phyloP scores from a whole-genome alignment of 2,113 vertebrate species.

The Ptilonorhynchus violaceus region DNA sequence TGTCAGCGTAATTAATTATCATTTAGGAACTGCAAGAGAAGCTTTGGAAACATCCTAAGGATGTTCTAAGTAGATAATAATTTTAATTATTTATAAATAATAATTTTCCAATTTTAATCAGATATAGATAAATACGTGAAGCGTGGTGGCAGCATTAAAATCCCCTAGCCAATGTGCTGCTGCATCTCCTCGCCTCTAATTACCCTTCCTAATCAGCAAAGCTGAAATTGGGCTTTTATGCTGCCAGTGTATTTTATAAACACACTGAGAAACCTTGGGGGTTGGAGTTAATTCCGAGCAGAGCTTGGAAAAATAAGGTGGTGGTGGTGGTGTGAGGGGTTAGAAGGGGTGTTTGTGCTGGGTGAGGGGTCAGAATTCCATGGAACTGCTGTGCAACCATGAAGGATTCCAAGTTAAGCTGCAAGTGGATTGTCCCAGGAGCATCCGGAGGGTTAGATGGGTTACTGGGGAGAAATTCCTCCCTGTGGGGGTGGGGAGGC shows the following conservation, averaged over 20 bases:
- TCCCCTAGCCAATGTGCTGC: accelerated
- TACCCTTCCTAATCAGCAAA: background rate
- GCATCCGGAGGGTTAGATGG: accelerated
- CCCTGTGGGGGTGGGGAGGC: background rate
- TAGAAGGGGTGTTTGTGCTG: background rate
- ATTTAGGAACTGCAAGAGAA: accelerated
- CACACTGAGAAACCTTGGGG: background rate
- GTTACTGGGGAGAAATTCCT: background rate
- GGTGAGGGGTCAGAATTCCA: accelerated
- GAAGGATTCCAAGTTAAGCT: background rate
- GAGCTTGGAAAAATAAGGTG: accelerated
- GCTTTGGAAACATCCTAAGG: background rate
- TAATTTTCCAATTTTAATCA: background rate
- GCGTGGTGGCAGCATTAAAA: accelerated
- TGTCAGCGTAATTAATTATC: accelerated
- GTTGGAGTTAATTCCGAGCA: background rate
- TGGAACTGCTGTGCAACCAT: accelerated
- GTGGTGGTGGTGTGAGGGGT: accelerated
- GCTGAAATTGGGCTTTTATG: background rate
- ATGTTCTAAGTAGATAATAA: background rate
- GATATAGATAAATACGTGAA: accelerated
- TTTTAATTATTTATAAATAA: background rate
- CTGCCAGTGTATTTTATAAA: no score
- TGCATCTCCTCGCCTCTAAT: background rate
- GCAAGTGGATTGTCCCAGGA: background rate